A percentile compares a stretch with the other conserved stretches of the same genome.
phyloP scores from a whole-genome alignment of 2,888 invertebrate species.

The Campaea margaritaria region DNA sequence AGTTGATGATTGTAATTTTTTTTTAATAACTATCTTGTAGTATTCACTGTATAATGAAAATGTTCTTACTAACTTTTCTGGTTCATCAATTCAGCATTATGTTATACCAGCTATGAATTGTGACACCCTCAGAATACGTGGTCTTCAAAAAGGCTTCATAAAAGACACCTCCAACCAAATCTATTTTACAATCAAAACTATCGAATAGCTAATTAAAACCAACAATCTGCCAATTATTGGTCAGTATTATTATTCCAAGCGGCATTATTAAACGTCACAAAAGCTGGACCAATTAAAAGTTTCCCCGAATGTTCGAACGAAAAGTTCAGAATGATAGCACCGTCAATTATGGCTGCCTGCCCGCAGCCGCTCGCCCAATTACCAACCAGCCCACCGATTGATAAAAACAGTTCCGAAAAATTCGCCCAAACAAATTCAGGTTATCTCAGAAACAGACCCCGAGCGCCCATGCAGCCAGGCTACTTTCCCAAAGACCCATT shows the following conservation, averaged over 20 bases:
- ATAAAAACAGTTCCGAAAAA: constrained; percentile 81
- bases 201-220: constrained; percentile 73
- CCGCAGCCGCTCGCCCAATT: constrained; percentile 75
- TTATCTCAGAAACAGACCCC: constrained; percentile 57
- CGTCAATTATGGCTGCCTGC: constrained; percentile 77
- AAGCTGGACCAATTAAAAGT: constrained; percentile 82
- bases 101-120: not conserved
- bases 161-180: not conserved
- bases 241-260: constrained; percentile 76
- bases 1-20: too few relatives aligned
- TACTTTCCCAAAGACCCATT: constrained; percentile 65
- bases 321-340: constrained; percentile 82
- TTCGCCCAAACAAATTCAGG: constrained; percentile 77
- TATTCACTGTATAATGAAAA: too few relatives aligned
- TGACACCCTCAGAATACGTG: not conserved
- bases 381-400: constrained; percentile 74
- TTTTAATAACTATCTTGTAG: too few relatives aligned
- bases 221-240: constrained; percentile 80
- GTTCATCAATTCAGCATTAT: not conserved
- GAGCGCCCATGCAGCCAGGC: constrained; percentile 17
- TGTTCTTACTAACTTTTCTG: too few relatives aligned
- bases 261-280: constrained; percentile 80
- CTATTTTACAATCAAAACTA: constrained; percentile 44
- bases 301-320: constrained; percentile 81
- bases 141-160: too few relatives aligned